Percentiles rank a stretch among this genome's conserved stretches.
These are phyloP conservation scores for Polypedilum vanderplanki DNA, from an alignment of 1,140 invertebrate genomes.

Conservation along the genomic window DNA sequence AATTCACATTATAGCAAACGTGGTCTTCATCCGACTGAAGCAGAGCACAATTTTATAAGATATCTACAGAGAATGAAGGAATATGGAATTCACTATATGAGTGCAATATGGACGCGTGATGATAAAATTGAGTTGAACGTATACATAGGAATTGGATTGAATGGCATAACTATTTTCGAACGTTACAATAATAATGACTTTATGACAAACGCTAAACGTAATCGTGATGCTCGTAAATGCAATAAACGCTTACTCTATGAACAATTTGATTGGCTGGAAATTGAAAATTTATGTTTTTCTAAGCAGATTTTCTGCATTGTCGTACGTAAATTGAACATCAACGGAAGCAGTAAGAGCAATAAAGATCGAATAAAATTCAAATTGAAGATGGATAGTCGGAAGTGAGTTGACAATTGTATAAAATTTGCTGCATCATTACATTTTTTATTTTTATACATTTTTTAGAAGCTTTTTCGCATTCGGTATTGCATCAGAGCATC, in stretches of 20 bases:
- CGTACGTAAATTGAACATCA: conserved; percentile 46
- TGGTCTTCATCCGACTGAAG: conserved; percentile 57
- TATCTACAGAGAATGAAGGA: conserved; percentile 58
- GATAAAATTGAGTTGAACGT: conserved; percentile 31
- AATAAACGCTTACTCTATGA: conserved; percentile 35
- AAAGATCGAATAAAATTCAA: conserved; percentile 57
- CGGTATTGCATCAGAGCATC: conserved; percentile 64
- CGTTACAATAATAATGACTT: background rate
- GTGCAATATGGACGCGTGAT: conserved; percentile 52
- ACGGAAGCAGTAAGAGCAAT: conserved; percentile 46
- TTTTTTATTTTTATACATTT: conserved; percentile 34
- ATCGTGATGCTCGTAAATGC: background rate
- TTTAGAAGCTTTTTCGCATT: conserved; percentile 64
- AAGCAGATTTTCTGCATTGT: conserved; percentile 62
- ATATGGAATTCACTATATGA: conserved; percentile 68
- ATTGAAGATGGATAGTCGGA: conserved; percentile 63
- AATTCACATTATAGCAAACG: conserved; percentile 46
- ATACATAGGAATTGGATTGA: conserved; percentile 30
- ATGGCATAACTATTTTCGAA: conserved; percentile 30
- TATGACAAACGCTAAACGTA: background rate
- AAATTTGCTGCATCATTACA: conserved; percentile 29
- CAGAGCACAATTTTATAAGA: conserved; percentile 63
- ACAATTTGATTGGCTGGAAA: conserved; percentile 56
- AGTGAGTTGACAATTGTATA: conserved; percentile 45
- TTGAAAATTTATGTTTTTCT: conserved; percentile 66